Percentiles rank a stretch among this genome's conserved stretches.
Evolutionary conservation across 1,140 invertebrate species (phyloP).

Genomic region (Drosophila bifasciata): DNA sequence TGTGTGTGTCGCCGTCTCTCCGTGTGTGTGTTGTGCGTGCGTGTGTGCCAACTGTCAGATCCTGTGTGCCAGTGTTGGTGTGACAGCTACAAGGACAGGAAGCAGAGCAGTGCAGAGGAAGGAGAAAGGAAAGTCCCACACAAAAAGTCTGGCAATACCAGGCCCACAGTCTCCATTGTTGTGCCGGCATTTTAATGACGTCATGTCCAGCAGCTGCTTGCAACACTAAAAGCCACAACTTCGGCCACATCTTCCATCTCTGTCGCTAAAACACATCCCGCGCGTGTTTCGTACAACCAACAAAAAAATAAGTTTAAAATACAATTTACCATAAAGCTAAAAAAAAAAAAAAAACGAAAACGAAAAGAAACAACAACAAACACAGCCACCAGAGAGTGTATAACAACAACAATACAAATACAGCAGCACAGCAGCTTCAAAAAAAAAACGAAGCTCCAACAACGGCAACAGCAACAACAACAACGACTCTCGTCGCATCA

Average conservation of each 20-base stretch:
- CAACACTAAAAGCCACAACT: conserved; percentile 20
- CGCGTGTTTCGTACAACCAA: conserved; percentile 35
- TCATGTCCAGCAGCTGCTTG: conserved; percentile 46
- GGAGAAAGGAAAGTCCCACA: conserved; percentile 21
- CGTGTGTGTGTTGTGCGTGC: conserved; percentile 28
- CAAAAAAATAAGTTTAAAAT: conserved; percentile 40
- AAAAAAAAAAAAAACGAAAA: conserved; percentile 22
- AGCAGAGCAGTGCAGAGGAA: conserved; percentile 13
- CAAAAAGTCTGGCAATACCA: conserved; percentile 4
- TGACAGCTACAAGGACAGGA: conserved; percentile 17
- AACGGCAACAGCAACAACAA: conserved; percentile 29
- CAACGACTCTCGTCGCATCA: conserved; percentile 45
- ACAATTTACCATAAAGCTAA: conserved; percentile 43
- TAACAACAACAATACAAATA: conserved; percentile 12
- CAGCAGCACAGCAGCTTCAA: conserved; percentile 30
- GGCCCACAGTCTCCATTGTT: conserved; percentile 34
- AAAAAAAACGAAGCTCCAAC: conserved; percentile 23
- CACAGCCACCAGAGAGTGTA: conserved; percentile 9
- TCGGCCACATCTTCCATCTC: conserved; percentile 15
- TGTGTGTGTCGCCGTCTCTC: conserved; percentile 2
- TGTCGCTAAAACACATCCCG: background rate
- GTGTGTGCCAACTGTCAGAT: conserved; percentile 10
- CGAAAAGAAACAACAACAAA: conserved; percentile 27
- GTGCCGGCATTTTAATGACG: conserved; percentile 77
- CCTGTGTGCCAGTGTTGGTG: conserved; percentile 32